Evolutionary conservation across 2,888 invertebrate genomes (phyloP), one percentile per base, ranked within the genome.

Genomic region (Ypsolopha sequella): DNA sequence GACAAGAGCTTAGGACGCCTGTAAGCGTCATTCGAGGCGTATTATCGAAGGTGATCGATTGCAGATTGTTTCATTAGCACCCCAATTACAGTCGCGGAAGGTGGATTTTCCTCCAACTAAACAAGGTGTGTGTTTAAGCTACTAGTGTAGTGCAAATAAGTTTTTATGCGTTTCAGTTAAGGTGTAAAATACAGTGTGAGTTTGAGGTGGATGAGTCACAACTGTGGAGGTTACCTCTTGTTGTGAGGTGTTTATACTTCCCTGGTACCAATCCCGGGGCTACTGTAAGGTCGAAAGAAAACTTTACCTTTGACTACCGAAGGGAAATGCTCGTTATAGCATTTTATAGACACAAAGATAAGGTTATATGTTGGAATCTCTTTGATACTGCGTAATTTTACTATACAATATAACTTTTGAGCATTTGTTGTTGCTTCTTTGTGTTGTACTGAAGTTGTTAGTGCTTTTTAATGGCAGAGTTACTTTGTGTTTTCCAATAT

Each of bases 61-160:
- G 65, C 71, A 72, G 75, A 71, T 73, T 68, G 67, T 71, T 74
- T 70, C 64, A 75, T 72, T 71, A 68, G 69, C 64, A 65, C 68
- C 68, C 68, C 73, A 79, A 78, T 76, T 73, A 70, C 72, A 58
- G 62, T 56, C 58, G 68, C 66, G 58, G 60, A 77, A 73, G 73
- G 72, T 68, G 62, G 65, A 58, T 71, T 77, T 77, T 73, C 62
- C 65, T 55, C 60, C 62, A 64, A 56, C 47, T 55, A 48, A 53
- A 52, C 39, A 48, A 10, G 50, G 44, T 13, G 51, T 45, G 48
- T 44, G 53, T 49, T 57, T 59, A 24, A 24, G 2, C 24, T 24
- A 24, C 24, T 24, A 2, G 24, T 24, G 58, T 55, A 41, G 57
- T 58, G 59, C 61, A 73, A 76, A 70, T 65, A 70, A 62, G 55